Base-by-base conservation (phyloP, 2,113 vertebrate genomes). In the Vulpes lagopus region DNA sequence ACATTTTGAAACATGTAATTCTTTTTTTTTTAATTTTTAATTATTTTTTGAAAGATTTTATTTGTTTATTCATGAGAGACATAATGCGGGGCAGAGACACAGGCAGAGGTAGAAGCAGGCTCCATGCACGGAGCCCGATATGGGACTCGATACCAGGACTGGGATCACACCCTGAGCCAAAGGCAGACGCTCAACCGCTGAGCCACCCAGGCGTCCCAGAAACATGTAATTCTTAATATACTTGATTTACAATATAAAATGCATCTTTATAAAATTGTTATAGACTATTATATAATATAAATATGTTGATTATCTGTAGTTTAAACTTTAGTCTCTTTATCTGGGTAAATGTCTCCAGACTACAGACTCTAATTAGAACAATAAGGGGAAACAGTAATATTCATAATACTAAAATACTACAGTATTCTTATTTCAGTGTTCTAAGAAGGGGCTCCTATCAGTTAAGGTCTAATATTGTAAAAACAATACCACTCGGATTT, bases 381-480 rank as follows among this genome's bases (percentile, higher is more conserved):
- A 57, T 78, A 90, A 53, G 71, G 74, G 11, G 16, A 59, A 91
- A 92, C 5, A 73, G 32, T 43, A 73, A 95, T 49, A 79, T 23
- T 57, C 64, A 67, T 65, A 85, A 35, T 91, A 64, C 59, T 88
- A 92, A 64, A 81, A 43, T 76, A 89, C 43, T 59, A 87, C 79
- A 32, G 6, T 81, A 65, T 73, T 92, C 4, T 12, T 43, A 91
- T 87, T 89, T 92, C 4, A 30, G 2, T 80, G 30, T 81, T 85
- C 30, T 27, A 91, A 91, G 67, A 71, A 91, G 2, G 81, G 10
- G 2, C 74, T 80, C 62, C 59, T 22, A 65, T 73, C 25, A 85
- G 57, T 64, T 92, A 89, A 92, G 11, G 3, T 69, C 94, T 86
- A 94, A 62, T 76, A 96, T 55, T 94, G 6, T 76, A 89, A 92